These are phyloP conservation scores for Sylvicapra grimmia DNA, from an alignment of 2,113 vertebrate genomes.

Conservation along the genomic window DNA sequence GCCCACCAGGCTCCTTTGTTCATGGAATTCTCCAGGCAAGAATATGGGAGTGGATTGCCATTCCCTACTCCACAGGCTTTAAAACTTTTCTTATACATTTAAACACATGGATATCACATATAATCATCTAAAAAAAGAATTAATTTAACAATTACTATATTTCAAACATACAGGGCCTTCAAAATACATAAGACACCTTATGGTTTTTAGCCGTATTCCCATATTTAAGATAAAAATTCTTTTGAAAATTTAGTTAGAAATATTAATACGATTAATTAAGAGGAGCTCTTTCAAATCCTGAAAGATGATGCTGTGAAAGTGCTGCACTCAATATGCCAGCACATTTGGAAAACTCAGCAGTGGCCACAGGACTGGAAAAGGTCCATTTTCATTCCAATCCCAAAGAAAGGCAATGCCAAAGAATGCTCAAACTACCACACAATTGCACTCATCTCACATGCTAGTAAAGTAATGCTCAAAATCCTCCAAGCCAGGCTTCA, in stretches of 20 bases:
- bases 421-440: too few species aligned
- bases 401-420: too few species aligned
- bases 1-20: neutral
- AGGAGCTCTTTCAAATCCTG: too few species aligned
- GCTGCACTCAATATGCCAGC: too few species aligned
- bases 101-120: neutral
- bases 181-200: neutral
- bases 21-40: neutral
- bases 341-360: too few species aligned
- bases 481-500: too few species aligned
- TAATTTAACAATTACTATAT: neutral
- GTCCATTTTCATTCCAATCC: too few species aligned
- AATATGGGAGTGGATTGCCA: neutral
- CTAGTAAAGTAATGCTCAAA: too few species aligned
- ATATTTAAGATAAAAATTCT: neutral
- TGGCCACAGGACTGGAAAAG: too few species aligned
- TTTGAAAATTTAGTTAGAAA: constrained; percentile 7
- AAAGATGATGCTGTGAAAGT: too few species aligned
- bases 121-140: neutral
- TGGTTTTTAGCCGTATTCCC: neutral
- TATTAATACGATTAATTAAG: neutral
- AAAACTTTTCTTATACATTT: constrained; percentile 6
- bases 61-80: neutral
- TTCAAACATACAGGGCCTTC: neutral
- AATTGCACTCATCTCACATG: too few species aligned